Percentiles rank a stretch among this genome's conserved stretches.
These are phyloP conservation scores for Drymonia ruficornis DNA, from an alignment of 2,888 invertebrate species.

Conservation along the genomic window DNA sequence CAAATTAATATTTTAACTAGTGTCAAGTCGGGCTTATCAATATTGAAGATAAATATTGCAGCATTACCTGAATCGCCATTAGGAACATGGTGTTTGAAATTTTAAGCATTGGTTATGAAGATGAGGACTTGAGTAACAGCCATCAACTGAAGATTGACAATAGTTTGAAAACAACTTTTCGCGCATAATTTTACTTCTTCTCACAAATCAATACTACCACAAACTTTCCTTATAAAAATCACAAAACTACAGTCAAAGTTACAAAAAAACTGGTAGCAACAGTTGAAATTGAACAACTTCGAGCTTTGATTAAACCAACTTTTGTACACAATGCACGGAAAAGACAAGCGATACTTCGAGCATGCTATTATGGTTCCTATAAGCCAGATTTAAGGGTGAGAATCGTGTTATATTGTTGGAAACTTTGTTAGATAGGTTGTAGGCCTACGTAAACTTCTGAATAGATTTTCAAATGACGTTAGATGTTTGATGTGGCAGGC, in stretches of 20 bases:
- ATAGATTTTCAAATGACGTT: constrained; percentile 43
- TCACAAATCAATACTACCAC: constrained; percentile 4
- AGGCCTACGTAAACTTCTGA: constrained; percentile 29
- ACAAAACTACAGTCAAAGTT: constrained; percentile 21
- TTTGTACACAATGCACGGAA: constrained; percentile 17
- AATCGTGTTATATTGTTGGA: constrained; percentile 8
- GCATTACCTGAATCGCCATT: no score
- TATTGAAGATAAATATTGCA: no score
- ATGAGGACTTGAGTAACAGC: no score
- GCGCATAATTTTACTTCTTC: not conserved
- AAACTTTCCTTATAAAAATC: constrained; percentile 18
- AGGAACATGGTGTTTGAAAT: no score
- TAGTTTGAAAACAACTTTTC: not conserved
- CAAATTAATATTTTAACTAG: no score
- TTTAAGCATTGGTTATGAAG: no score
- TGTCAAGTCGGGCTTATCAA: no score
- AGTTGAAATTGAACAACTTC: constrained; percentile 32
- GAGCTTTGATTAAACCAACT: constrained; percentile 41
- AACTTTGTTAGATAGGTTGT: constrained; percentile 9
- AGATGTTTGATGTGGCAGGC: constrained; percentile 20
- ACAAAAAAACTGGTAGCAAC: constrained; percentile 30
- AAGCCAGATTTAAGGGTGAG: accelerated
- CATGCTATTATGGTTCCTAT: constrained; percentile 16
- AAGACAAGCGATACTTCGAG: constrained; percentile 13
- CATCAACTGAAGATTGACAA: no score